A percentile compares a stretch with the other conserved stretches of the same genome.
phyloP scores from a whole-genome alignment of 2,113 vertebrate species.

The Sylvilagus bachmani region DNA sequence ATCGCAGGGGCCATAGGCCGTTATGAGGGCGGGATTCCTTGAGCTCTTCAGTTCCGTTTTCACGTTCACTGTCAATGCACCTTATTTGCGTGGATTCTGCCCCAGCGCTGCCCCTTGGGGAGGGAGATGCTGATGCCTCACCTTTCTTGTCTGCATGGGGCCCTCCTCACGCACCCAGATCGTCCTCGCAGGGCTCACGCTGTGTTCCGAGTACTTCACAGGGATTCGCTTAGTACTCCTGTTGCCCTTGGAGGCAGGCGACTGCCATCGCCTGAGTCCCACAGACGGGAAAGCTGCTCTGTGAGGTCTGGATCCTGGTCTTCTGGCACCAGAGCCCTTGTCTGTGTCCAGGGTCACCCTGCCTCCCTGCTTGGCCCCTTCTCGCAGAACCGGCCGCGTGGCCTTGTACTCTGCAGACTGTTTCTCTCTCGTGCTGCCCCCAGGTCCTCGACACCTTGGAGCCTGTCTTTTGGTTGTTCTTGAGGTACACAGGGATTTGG shows the following conservation, averaged over 20 bases:
- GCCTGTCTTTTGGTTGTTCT: not conserved
- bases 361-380: no score
- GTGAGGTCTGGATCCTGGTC: no score
- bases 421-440: not conserved
- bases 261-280: not conserved
- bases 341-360: fast-evolving
- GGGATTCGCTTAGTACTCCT: no score
- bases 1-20: not conserved
- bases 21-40: not conserved
- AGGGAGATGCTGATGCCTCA: not conserved
- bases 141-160: no score
- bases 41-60: not conserved
- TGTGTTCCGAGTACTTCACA: not conserved
- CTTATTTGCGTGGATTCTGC: not conserved
- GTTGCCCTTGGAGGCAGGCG: fast-evolving
- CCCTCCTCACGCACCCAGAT: fast-evolving
- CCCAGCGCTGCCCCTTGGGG: not conserved
- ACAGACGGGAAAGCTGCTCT: not conserved
- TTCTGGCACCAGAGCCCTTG: not conserved
- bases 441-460: not conserved
- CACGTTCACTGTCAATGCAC: not conserved
- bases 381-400: fast-evolving
- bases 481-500: not conserved
- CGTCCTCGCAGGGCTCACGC: fast-evolving
- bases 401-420: fast-evolving